These are phyloP conservation scores for Cataglyphis rosenhaueri DNA, from an alignment of 2,888 invertebrate species.

Conservation along the genomic window DNA sequence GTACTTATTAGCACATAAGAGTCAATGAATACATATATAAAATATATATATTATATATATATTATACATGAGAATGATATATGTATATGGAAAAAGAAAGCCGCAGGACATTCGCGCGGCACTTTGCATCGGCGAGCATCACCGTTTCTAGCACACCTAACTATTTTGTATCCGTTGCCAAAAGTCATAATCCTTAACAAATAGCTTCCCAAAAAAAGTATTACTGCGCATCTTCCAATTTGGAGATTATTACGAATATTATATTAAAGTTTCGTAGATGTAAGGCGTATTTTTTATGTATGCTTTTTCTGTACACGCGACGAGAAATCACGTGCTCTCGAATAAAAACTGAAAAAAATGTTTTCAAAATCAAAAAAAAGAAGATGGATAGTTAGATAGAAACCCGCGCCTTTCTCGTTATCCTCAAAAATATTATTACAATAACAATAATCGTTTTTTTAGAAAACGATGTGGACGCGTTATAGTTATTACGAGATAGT, in stretches of 20 bases:
- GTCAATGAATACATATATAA: conserved; percentile 69
- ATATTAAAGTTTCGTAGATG: conserved; percentile 76
- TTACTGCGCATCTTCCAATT: conserved; percentile 84
- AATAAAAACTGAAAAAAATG: conserved; percentile 72
- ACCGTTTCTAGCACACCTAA: conserved; percentile 68
- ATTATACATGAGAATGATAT: conserved; percentile 44
- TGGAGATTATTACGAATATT: conserved; percentile 66
- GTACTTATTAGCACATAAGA: conserved; percentile 82
- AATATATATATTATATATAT: conserved; percentile 42
- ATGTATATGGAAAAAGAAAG: conserved; percentile 44
- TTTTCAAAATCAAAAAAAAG: conserved; percentile 64
- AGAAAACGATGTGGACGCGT: not conserved
- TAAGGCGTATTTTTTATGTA: conserved; percentile 86
- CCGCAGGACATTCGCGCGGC: conserved; percentile 35
- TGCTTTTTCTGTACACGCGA: conserved; percentile 85
- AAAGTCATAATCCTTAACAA: conserved; percentile 68
- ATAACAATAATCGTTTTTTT: conserved; percentile 6
- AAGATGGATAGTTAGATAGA: not conserved
- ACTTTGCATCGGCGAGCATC: conserved; percentile 52
- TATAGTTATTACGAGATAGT: conserved; percentile 16
- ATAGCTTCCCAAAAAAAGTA: conserved; percentile 78
- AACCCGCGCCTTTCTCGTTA: not conserved
- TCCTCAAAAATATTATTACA: conserved; percentile 31
- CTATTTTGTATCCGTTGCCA: conserved; percentile 81
- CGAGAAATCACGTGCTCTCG: conserved; percentile 75